Conservation (phyloP, 2,888 invertebrate genomes). For the Pheosia tremula region DNA sequence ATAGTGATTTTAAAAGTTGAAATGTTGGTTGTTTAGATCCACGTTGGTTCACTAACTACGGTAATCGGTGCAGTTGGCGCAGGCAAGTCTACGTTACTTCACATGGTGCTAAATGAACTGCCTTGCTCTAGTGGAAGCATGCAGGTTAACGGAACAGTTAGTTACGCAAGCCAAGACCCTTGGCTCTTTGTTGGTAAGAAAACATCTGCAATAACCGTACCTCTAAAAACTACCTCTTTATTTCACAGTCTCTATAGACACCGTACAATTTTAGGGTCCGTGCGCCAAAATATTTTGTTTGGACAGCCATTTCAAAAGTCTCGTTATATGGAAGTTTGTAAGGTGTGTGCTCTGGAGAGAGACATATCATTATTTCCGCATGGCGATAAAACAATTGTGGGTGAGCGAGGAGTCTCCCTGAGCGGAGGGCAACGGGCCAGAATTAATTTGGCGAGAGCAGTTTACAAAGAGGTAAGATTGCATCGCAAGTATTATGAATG, state of each 20-base stretch:
- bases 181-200: slow-evolving; percentile 90
- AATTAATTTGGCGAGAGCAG: slow-evolving; percentile 85
- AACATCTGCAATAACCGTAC: background rate
- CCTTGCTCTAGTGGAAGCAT: slow-evolving; percentile 86
- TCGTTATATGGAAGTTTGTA: slow-evolving; percentile 87
- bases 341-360: slow-evolving; percentile 88
- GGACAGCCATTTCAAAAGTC: slow-evolving; percentile 87
- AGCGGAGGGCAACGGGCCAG: slow-evolving; percentile 93
- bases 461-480: slow-evolving; percentile 82
- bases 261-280: slow-evolving; percentile 80
- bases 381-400: slow-evolving; percentile 93
- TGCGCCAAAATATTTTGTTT: slow-evolving; percentile 97
- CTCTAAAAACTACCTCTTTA: background rate
- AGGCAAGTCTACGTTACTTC: slow-evolving; percentile 85
- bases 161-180: slow-evolving; percentile 93
- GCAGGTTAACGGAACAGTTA: slow-evolving; percentile 85
- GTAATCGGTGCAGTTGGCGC: slow-evolving; percentile 86
- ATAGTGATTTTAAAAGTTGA: background rate
- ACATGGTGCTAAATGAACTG: slow-evolving; percentile 90
- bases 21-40: slow-evolving; percentile 44
- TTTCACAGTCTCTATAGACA: background rate
- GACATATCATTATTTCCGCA: slow-evolving; percentile 91
- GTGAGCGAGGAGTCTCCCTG: slow-evolving; percentile 92
- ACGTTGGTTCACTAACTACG: slow-evolving; percentile 80
- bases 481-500: background rate